Percentiles rank a stretch among this genome's conserved stretches.
These are phyloP conservation scores for Bothrops alternatus DNA, from an alignment of 2,797 vertebrate species.

Conservation along the genomic window DNA sequence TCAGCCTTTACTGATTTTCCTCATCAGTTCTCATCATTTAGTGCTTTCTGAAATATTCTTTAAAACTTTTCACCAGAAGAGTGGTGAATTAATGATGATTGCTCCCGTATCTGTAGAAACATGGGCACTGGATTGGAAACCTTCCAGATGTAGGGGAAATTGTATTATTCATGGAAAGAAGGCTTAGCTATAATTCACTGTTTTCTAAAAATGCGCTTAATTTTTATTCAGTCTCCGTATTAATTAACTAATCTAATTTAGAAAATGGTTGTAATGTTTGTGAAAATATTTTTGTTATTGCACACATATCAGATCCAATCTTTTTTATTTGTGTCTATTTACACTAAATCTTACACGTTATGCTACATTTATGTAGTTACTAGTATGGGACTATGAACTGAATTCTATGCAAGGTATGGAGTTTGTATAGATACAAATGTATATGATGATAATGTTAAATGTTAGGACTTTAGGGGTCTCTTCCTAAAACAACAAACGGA, in stretches of 20 bases:
- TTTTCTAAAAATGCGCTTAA: neutral
- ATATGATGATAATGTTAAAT: neutral
- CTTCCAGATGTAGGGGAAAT: neutral
- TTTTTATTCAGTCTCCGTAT: neutral
- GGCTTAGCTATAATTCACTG: neutral
- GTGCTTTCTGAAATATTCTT: neutral
- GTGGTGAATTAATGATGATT: neutral
- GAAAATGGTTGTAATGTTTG: neutral
- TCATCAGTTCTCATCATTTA: neutral
- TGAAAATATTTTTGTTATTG: neutral
- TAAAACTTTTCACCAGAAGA: neutral
- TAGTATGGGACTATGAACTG: neutral
- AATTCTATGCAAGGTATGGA: neutral
- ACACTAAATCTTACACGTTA: neutral
- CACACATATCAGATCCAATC: neutral
- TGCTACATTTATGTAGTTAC: neutral
- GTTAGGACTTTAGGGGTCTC: neutral
- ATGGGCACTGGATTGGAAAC: neutral
- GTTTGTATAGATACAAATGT: neutral
- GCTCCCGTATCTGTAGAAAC: neutral
- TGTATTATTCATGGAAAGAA: neutral
- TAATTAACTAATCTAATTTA: neutral
- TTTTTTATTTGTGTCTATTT: neutral
- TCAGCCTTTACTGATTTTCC: neutral
- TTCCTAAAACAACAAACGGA: neutral